Conservation (phyloP, 2,888 invertebrate species). For the Nemotelus pantherinus region DNA sequence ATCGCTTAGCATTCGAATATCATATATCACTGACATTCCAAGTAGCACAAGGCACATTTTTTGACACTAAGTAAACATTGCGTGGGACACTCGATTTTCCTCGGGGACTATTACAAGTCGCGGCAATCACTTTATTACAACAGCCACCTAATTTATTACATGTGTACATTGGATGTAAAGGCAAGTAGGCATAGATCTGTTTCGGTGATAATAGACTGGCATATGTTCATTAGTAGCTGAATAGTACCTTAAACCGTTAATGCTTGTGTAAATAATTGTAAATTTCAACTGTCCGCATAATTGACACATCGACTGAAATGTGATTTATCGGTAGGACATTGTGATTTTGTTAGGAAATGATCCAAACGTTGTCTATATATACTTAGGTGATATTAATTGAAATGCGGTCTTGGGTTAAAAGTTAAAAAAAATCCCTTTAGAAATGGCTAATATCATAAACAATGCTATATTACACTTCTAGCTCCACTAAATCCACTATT, state of each 20-base stretch:
- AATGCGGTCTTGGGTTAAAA: too few species aligned
- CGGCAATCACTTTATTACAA: conserved; percentile 24
- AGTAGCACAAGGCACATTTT: not conserved
- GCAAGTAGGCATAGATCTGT: conserved; percentile 19
- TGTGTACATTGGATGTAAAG: conserved; percentile 2
- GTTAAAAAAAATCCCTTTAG: too few species aligned
- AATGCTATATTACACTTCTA: too few species aligned
- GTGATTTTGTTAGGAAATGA: too few species aligned
- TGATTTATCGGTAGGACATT: too few species aligned
- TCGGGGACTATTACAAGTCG: conserved; percentile 8
- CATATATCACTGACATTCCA: conserved; percentile 5
- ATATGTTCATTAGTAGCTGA: conserved; percentile 1
- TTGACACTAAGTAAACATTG: not conserved
- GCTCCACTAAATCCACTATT: too few species aligned
- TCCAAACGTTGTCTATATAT: too few species aligned
- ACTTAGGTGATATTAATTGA: too few species aligned
- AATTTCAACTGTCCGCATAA: conserved; percentile 28
- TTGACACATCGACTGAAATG: conserved; percentile 17
- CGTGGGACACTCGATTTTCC: conserved; percentile 34
- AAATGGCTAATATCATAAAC: too few species aligned
- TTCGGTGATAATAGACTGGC: not conserved
- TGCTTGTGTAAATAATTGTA: conserved; percentile 20
- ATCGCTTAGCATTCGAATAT: not conserved
- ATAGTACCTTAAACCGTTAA: conserved; percentile 15
- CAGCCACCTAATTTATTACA: conserved; percentile 21